These are phyloP conservation scores for Tragulus kanchil DNA, from an alignment of 2,113 vertebrate species.

Conservation along the genomic window DNA sequence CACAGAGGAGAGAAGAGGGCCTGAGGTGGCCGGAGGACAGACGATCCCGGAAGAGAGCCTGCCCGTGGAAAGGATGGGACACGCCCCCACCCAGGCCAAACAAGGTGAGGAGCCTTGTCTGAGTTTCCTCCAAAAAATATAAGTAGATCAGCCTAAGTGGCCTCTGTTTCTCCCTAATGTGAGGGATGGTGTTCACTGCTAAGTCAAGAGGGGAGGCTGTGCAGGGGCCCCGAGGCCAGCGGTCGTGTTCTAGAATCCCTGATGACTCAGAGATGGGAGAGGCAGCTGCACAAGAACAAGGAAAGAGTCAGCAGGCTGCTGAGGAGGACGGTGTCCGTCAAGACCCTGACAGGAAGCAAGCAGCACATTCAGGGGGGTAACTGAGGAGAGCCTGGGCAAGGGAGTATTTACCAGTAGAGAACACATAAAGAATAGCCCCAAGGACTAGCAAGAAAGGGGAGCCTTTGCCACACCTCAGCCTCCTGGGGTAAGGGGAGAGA, in stretches of 20 bases:
- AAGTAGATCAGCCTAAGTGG: neutral
- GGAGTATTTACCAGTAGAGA: neutral
- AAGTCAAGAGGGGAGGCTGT: neutral
- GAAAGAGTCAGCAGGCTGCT: neutral
- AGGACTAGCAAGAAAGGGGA: neutral
- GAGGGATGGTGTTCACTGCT: neutral
- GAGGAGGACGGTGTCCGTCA: neutral
- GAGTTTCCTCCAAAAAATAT: too few relatives aligned
- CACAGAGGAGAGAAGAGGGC: neutral
- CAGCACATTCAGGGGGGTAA: neutral
- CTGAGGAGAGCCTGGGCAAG: neutral
- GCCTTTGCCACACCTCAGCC: neutral
- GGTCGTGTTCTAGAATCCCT: neutral
- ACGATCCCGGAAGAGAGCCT: neutral
- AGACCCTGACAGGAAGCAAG: neutral
- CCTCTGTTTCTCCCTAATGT: neutral
- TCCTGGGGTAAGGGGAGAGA: neutral
- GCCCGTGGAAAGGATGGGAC: neutral
- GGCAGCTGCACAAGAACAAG: neutral
- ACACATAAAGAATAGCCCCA: neutral
- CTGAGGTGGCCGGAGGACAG: neutral
- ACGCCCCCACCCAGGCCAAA: neutral
- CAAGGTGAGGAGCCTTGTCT: neutral
- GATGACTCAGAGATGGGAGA: neutral
- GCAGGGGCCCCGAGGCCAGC: neutral